These are phyloP conservation scores for Cebidichthys violaceus DNA, from an alignment of 2,113 vertebrate species.

Conservation along the genomic window DNA sequence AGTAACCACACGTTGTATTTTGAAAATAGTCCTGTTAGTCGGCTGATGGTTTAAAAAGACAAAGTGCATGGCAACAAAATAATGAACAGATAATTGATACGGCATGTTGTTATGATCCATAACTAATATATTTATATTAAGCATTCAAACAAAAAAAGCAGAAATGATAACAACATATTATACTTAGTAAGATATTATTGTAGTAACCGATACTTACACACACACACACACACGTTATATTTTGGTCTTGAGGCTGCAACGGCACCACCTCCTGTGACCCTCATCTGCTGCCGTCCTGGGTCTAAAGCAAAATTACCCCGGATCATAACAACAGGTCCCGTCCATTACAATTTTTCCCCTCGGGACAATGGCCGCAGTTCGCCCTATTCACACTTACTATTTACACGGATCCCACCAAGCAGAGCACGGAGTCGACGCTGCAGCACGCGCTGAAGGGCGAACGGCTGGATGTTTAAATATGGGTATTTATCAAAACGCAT, in stretches of 20 bases:
- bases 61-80: not conserved
- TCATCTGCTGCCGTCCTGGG: conserved; percentile 76
- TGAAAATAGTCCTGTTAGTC: conserved; percentile 4
- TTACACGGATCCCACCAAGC: conserved; percentile 65
- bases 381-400: conserved; percentile 53
- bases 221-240: conserved; percentile 63
- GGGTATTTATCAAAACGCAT: conserved; percentile 46
- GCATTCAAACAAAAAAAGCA: not conserved
- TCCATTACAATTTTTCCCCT: conserved; percentile 68
- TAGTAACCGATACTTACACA: conserved; percentile 70
- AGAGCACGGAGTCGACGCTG: conserved; percentile 48
- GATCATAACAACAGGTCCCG: conserved; percentile 83
- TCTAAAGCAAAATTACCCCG: conserved; percentile 78
- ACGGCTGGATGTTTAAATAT: conserved; percentile 68
- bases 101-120: not conserved
- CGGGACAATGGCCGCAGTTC: conserved; percentile 71
- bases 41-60: conserved; percentile 9
- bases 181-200: conserved; percentile 6
- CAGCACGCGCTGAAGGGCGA: conserved; percentile 30
- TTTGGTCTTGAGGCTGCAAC: conserved; percentile 54
- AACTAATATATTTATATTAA: not conserved
- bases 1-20: not conserved
- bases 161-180: not conserved
- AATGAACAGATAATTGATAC: not conserved
- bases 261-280: conserved; percentile 80